phyloP scores from a whole-genome alignment of 2,113 vertebrate genomes.

The Corapipo altera region DNA sequence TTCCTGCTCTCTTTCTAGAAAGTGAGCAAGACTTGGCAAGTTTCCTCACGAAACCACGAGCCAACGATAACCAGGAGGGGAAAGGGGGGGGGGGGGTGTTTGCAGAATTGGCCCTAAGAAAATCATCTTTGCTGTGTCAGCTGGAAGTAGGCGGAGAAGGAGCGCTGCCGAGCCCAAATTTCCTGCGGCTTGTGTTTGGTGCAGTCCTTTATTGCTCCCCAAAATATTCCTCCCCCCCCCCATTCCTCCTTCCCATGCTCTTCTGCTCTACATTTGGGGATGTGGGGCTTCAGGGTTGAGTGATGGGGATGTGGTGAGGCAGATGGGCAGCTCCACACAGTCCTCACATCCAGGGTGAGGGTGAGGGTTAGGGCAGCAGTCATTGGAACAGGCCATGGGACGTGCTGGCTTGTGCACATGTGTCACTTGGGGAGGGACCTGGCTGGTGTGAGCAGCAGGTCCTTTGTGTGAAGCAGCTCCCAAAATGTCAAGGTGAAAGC shows the following conservation, averaged over 20 bases:
- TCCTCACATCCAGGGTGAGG: not conserved
- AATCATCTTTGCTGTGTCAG: constrained; percentile 65
- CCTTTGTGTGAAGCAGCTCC: not conserved
- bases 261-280: not conserved
- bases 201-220: not conserved
- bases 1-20: constrained; percentile 63
- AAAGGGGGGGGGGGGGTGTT: not conserved
- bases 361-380: constrained; percentile 19
- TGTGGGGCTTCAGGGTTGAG: not conserved
- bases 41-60: constrained; percentile 14
- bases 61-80: constrained; percentile 66
- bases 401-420: not conserved
- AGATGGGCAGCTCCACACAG: constrained; percentile 7
- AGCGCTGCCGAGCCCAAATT: constrained; percentile 13
- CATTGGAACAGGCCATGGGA: not conserved
- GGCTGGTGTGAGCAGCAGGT: not conserved
- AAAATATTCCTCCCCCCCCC: not conserved
- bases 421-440: not conserved
- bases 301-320: not conserved
- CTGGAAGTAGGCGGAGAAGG: constrained; percentile 46
- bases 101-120: constrained; percentile 51
- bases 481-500: not conserved
- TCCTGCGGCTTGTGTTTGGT: not conserved
- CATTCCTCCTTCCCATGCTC: rapidly evolving
- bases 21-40: constrained; percentile 59